Base-by-base conservation (phyloP, 2,888 invertebrate genomes). In the Endomychus coccineus region DNA sequence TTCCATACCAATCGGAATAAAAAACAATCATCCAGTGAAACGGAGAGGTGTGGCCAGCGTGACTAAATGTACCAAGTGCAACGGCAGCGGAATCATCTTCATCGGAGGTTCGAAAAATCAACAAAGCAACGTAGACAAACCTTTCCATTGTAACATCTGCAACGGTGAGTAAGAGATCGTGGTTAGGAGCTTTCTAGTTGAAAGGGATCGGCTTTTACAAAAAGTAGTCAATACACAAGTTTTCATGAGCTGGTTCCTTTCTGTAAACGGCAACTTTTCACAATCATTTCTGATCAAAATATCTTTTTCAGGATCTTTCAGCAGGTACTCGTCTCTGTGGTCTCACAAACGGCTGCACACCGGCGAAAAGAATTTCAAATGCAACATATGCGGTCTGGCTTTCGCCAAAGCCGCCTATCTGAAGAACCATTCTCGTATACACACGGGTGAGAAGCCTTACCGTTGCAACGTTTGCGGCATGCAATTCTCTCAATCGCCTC, bases 361-460 rank as follows among this genome's bases (percentile, higher is more conserved):
- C 9, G 87, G 77, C 25, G 76, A 77, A 50, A 89, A 89, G 64
- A 88, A 88, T 57, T 88, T 87, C 66, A 88, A 88, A 67, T 89
- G 88, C 66, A 82, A 83, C 47, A 84, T 87, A 42, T 89, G 88
- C 64, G 87, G 88, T 10, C 72, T 88, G 58, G 86, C 87, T 21
- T 89, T 89, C 62, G 88, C 88, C 37, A 88, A 88, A 64, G 87
- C 87, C 37, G 88, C 88, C n/a, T 88, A 88, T 68, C 70, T 89
- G 48, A 88, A 89, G 62, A 89, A 89, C 60, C 88, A 89, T 62
- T 84, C 85, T 31, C 74, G 88, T 50, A 88, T 89, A 54, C 88
- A 89, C 51, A 88, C 87, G 1, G 88, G 88, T 29, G 71, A 71
- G 46, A 71, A 71, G 40, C 71, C 71, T 7, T 71, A 64, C 39